A percentile compares a stretch with the other conserved stretches of the same genome.
Evolutionary conservation across 2,888 invertebrate species (phyloP).

Genomic region (Creontiades dilutus): DNA sequence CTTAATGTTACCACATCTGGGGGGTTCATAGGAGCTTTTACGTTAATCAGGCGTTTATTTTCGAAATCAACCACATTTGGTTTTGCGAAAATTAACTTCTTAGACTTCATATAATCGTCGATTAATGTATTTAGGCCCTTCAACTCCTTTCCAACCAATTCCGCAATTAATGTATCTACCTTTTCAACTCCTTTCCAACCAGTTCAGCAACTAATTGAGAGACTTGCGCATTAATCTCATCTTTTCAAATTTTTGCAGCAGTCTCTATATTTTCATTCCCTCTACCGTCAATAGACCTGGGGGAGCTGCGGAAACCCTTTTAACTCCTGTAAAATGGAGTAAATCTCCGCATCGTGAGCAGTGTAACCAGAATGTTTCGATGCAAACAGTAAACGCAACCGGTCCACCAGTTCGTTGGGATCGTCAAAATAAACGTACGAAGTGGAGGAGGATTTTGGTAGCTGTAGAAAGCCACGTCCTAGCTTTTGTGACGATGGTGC

Average conservation of each 20-base stretch:
- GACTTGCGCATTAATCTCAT: background rate
- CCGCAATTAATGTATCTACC: background rate
- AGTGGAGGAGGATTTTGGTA: background rate
- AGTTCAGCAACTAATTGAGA: background rate
- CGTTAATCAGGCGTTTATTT: background rate
- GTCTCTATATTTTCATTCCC: background rate
- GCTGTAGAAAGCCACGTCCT: background rate
- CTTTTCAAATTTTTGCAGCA: background rate
- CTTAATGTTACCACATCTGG: background rate
- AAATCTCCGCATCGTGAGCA: conserved; percentile 5
- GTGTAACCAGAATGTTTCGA: conserved; percentile 15
- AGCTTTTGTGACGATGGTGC: background rate
- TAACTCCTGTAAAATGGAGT: conserved; percentile 9
- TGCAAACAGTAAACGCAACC: background rate
- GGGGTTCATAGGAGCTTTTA: background rate
- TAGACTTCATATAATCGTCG: background rate
- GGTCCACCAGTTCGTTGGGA: conserved; percentile 42
- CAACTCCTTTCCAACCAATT: too few relatives aligned
- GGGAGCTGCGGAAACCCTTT: background rate
- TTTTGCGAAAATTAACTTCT: background rate
- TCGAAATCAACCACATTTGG: too few relatives aligned
- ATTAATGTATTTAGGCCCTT: too few relatives aligned
- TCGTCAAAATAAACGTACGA: conserved; percentile 35
- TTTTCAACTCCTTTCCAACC: background rate
- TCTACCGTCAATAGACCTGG: background rate